These are phyloP conservation scores for Xanthia togata DNA, from an alignment of 2,888 invertebrate species.

Conservation along the genomic window DNA sequence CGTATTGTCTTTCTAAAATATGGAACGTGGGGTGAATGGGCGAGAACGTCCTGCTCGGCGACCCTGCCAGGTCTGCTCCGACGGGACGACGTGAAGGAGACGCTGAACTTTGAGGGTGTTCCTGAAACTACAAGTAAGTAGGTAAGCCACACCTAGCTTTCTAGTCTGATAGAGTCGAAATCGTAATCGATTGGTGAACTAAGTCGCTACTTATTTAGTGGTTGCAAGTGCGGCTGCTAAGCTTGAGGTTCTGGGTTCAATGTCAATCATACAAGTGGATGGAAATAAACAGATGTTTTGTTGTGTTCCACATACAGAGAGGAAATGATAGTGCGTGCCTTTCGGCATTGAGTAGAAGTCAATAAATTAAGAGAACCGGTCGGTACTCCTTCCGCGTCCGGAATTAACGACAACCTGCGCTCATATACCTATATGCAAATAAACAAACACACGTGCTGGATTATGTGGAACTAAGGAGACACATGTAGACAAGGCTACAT, in stretches of 20 bases:
- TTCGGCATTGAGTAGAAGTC: constrained; percentile 68
- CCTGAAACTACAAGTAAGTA: not conserved
- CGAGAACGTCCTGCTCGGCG: not conserved
- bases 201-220: not conserved
- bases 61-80: not conserved
- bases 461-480: not conserved
- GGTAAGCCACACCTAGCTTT: too few relatives aligned
- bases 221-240: not conserved
- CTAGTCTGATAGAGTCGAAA: not conserved
- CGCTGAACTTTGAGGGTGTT: not conserved
- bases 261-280: not conserved
- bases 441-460: not conserved
- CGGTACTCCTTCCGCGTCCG: constrained; percentile 73
- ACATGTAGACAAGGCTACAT: not conserved
- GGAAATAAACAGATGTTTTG: constrained; percentile 1
- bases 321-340: constrained; percentile 40
- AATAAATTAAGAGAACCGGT: constrained; percentile 72
- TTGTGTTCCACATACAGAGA: constrained; percentile 13
- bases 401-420: constrained; percentile 63
- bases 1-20: not conserved
- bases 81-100: not conserved
- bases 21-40: too few relatives aligned
- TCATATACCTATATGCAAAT: constrained; percentile 42
- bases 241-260: constrained; percentile 1
- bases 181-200: not conserved